Evolutionary conservation across 2,888 invertebrate genomes (phyloP), one percentile per base, ranked within the genome.

Genomic region (Drosophila pseudotakahashii): DNA sequence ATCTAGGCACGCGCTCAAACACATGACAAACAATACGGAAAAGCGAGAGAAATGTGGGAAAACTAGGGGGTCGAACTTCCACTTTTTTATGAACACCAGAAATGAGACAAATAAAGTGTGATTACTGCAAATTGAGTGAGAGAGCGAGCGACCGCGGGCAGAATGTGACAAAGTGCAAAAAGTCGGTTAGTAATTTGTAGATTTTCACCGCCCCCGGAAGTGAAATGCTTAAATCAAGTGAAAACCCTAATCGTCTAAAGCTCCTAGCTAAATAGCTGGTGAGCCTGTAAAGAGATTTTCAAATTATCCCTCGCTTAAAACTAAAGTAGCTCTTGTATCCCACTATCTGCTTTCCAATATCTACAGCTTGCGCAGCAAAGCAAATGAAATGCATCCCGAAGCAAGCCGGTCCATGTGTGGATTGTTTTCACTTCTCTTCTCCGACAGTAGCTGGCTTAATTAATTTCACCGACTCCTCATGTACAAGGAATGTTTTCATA

Each of bases 31-130:
- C 78, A 77, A 77, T 66, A 64, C 72, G 67, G 76, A 39, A 79
- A 76, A 61, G 66, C 42, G 57, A 32, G 41, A 34, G 44, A 44
- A 23, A 30, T 44, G 39, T 44, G 39, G 26, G 7, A 19, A 50
- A 42, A 53, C 32, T 26, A 4, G 39, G 68, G 70, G 50, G 69
- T 45, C 53, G 51, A 69, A 62, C 51, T 62, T 70, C 37, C 48
- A 37, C 13, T 39, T 63, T 71, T 75, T 72, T 75, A 83, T 85
- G 81, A 81, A 83, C 79, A 83, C 70, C 79, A 70, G 73, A 83
- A 83, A 81, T 83, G 80, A 73, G 73, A 73, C 79, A 81, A 86
- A 85, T 84, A 78, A 81, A 81, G 81, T 85, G 86, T 86, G 81
- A 86, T 86, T 86, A 81, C 80, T 79, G 77, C 70, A 85, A 85